Evolutionary conservation across 2,888 invertebrate genomes (phyloP).

Genomic region (Bembecia ichneumoniformis): DNA sequence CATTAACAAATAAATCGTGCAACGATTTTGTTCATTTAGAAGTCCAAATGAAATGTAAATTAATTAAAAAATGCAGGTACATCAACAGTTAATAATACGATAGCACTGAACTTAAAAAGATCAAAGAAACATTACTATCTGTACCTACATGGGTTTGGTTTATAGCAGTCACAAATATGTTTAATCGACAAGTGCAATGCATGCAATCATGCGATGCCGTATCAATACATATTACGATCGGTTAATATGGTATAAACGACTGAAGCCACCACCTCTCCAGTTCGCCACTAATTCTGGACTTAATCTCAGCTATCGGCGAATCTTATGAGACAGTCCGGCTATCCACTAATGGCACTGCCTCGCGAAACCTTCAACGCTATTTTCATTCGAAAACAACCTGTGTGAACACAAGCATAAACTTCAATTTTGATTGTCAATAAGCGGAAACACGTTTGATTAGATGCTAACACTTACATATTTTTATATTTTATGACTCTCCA

Average conservation of each 20-base stretch:
- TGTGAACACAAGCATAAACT: slow-evolving; percentile 10
- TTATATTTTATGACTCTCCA: slow-evolving; percentile 9
- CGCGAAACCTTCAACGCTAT: slow-evolving; percentile 25
- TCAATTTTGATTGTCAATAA: slow-evolving; percentile 13
- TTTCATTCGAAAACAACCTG: slow-evolving; percentile 15
- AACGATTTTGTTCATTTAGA: no score
- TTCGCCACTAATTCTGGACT: slow-evolving; percentile 19
- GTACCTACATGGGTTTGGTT: no score
- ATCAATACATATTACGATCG: background rate
- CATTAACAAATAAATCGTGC: no score
- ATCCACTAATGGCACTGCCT: slow-evolving; percentile 42
- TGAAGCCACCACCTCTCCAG: slow-evolving; percentile 9
- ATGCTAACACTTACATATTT: slow-evolving; percentile 28
- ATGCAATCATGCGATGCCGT: no score
- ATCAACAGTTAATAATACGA: no score
- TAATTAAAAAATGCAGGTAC: no score
- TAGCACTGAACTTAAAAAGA: no score
- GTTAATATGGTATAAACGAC: background rate
- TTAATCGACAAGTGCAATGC: no score
- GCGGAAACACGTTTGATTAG: slow-evolving; percentile 49
- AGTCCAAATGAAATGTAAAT: no score
- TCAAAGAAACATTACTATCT: no score
- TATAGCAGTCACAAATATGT: no score
- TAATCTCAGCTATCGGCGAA: slow-evolving; percentile 38
- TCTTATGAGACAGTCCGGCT: slow-evolving; percentile 41